A percentile compares a stretch with the other conserved stretches of the same genome.
Conservation (phyloP, 2,888 invertebrate species). For the Eutolmus rufibarbis region DNA sequence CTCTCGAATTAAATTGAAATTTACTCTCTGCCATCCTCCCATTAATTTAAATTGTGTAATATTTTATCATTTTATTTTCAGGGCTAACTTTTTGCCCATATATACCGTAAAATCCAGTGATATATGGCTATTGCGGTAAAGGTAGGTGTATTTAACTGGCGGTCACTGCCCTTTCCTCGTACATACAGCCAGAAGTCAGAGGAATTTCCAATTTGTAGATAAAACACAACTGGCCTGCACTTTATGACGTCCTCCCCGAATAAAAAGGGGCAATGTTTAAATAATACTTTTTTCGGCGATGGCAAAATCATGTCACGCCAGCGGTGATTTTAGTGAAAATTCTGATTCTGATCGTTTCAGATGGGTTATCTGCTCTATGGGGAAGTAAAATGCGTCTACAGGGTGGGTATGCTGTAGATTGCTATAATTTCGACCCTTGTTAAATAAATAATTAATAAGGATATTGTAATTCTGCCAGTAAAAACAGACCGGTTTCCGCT, state of each 20-base stretch:
- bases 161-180: background rate
- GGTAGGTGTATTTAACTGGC: background rate
- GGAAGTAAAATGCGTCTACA: background rate
- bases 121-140: constrained; percentile 2
- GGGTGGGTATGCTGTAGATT: background rate
- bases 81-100: constrained; percentile 23
- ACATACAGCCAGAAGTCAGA: background rate
- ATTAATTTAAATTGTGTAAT: constrained; percentile 32
- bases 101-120: constrained; percentile 10
- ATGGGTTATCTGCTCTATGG: background rate
- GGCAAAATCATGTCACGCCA: background rate
- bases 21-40: constrained; percentile 22
- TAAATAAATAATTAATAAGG: background rate
- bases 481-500: background rate
- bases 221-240: background rate
- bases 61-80: constrained; percentile 39
- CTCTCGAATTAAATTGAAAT: constrained; percentile 33
- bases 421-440: background rate
- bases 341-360: background rate
- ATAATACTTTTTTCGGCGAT: background rate
- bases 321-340: background rate
- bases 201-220: background rate
- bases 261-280: background rate
- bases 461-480: background rate
- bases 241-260: background rate